Evolutionary conservation across 2,888 invertebrate genomes (phyloP), one percentile per base, ranked within the genome.

Genomic region (Plebejus anna): DNA sequence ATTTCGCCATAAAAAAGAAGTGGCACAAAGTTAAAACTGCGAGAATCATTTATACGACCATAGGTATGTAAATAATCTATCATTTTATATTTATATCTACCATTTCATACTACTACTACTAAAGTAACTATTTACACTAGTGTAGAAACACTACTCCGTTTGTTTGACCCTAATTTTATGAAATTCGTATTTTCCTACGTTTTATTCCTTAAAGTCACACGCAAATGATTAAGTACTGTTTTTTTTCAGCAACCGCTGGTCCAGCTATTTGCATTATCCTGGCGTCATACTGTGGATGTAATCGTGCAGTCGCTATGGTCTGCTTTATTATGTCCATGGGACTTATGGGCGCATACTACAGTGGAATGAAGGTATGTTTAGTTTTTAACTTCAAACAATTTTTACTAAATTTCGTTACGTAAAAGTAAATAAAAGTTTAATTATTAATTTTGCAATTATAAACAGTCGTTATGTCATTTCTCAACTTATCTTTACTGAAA

Each of bases 291-390:
- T 89, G 91, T 2, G 94, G 93, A n/a, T 95, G 94, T 80, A 86
- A 94, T 80, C 78, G 85, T 73, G 80, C 84, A 76, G 79, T 85
- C 38, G 75, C 87, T 59, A 88, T 94, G 22, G 88, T 94, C 47
- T 87, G 94, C 79, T 94, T 95, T 81, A 94, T 94, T 47, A 79
- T 94, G 73, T 90, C 87, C 61, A 90, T 95, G 93, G 93, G 91
- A 70, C 89, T 94, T 51, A 95, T 95, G 95, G 95, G 95, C 1
- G 91, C 94, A 57, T 95, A 94, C 81, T 95, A 95, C 82, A 93
- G 95, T 78, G 94, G 94, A 22, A 89, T 95, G 87, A 94, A 94
- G 82, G 94, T 94, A n/a, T 94, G 94, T 51, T 16, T 11, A 5
- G 22, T 72, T 13, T 1, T 38, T 22, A 22, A 22, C 22, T 22